Conservation (phyloP, 2,888 invertebrate species). For the Scaeva pyrastri region DNA sequence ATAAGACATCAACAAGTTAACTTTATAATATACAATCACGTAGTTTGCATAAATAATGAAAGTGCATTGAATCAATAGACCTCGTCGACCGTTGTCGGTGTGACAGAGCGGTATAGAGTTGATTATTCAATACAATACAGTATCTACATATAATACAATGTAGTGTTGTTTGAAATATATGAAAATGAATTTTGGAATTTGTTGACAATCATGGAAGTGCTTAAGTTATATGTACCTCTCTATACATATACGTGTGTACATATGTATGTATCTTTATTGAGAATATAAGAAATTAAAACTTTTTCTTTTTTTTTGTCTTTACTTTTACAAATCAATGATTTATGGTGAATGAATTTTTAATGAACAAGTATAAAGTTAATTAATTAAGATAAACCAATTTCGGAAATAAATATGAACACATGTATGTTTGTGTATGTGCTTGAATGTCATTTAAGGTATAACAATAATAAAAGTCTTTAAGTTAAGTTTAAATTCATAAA, state of each 20-base stretch:
- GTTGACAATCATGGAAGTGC: slow-evolving; percentile 61
- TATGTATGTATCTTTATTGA: slow-evolving; percentile 46
- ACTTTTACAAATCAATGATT: slow-evolving; percentile 8
- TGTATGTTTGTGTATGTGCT: too few species aligned
- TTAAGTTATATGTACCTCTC: slow-evolving; percentile 32
- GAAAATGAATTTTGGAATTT: slow-evolving; percentile 59
- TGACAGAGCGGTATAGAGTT: background rate
- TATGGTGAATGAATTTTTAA: background rate
- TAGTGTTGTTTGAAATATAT: slow-evolving; percentile 42
- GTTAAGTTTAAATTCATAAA: too few species aligned
- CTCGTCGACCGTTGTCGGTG: background rate
- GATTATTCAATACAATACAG: slow-evolving; percentile 54
- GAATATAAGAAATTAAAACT: background rate
- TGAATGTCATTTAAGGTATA: too few species aligned
- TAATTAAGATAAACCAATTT: background rate
- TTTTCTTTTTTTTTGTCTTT: background rate
- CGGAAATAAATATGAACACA: background rate
- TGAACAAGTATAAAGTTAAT: background rate
- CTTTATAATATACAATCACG: slow-evolving; percentile 26
- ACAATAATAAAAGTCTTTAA: too few species aligned
- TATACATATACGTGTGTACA: slow-evolving; percentile 7
- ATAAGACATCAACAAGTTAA: slow-evolving; percentile 13
- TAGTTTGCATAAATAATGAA: slow-evolving; percentile 67
- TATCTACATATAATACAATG: background rate
- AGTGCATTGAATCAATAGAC: slow-evolving; percentile 21